phyloP scores from a whole-genome alignment of 2,113 vertebrate species.

The Donacobius atricapilla region DNA sequence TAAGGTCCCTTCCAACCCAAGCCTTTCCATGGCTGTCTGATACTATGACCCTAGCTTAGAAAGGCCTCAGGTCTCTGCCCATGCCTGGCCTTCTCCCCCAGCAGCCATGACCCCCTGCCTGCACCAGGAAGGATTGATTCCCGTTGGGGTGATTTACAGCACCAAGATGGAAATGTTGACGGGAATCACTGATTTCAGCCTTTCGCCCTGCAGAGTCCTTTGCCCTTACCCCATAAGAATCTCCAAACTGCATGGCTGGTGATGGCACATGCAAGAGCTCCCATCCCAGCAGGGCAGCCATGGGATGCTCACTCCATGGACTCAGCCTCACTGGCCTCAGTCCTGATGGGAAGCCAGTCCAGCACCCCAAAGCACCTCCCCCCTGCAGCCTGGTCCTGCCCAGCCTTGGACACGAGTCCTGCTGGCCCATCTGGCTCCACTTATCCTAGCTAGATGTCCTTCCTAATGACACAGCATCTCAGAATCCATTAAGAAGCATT shows the following conservation, averaged over 20 bases:
- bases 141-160: not conserved
- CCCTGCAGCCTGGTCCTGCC: not conserved
- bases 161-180: not conserved
- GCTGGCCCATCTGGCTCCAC: slow-evolving; percentile 11
- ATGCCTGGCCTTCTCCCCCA: not conserved
- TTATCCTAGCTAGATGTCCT: not conserved
- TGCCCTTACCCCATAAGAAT: not conserved
- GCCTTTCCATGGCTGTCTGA: not conserved
- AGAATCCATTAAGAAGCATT: slow-evolving; percentile 49
- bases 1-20: not conserved
- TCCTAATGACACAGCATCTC: slow-evolving; percentile 67
- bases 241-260: fast-evolving
- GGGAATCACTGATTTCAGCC: not conserved
- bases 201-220: not conserved
- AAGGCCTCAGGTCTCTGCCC: not conserved
- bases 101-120: fast-evolving
- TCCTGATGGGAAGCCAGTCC: not conserved
- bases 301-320: not conserved
- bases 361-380: not conserved
- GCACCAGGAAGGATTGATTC: not conserved
- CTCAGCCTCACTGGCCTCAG: not conserved
- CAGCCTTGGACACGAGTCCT: not conserved
- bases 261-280: fast-evolving
- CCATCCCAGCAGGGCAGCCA: not conserved
- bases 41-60: not conserved